Base-by-base conservation (phyloP, 1,140 invertebrate genomes). In the Leptoteleia sp. region DNA sequence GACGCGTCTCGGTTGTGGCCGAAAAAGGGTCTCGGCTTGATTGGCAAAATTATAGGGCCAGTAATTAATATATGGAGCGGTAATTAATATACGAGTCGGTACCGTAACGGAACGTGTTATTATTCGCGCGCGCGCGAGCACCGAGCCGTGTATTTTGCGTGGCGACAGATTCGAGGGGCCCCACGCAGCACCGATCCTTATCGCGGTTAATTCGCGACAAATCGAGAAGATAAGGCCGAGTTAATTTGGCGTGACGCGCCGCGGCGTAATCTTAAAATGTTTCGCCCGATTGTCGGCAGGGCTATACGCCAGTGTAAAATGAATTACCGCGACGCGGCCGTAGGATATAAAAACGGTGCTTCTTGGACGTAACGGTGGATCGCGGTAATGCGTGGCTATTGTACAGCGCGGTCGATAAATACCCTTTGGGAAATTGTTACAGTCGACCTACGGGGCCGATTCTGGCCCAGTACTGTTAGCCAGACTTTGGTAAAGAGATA, bases 51-150 rank as follows among this genome's bases (percentile, higher is more conserved):
- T 88, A 87, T 80, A 86, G 85, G 83, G 84, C 79, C 55, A 43
- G 73, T 87, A 88, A 88, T 88, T 88, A 88, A 85, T 87, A 85
- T 87, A 87, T 85, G 84, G 83, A 83, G 80, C 81, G 81, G 83
- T 87, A 87, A 88, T 88, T 88, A 88, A 88, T 87, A 87, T 85
- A 85, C 85, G 83, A 84, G 77, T 43, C 76, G 73, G 70, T 33
- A 62, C n/a, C 47, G 48, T 35, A 19, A 72, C 43, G 81, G 62
- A 87, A 83, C 84, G 81, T 87, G 65, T 87, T 84, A 87, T 87
- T 88, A 87, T 48, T 37, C 43, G 47, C 52, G 68, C 4, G 25
- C 19, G n/a, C 7, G 19, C n/a, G n/a, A n/a, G n/a, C 25, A 17
- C 13, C n/a, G 47, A 9, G 0, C 25, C 45, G 40, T 47, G 43